A percentile compares a stretch with the other conserved stretches of the same genome.
These are phyloP conservation scores for Nilaparvata lugens DNA, from an alignment of 1,140 invertebrate genomes.

Conservation along the genomic window DNA sequence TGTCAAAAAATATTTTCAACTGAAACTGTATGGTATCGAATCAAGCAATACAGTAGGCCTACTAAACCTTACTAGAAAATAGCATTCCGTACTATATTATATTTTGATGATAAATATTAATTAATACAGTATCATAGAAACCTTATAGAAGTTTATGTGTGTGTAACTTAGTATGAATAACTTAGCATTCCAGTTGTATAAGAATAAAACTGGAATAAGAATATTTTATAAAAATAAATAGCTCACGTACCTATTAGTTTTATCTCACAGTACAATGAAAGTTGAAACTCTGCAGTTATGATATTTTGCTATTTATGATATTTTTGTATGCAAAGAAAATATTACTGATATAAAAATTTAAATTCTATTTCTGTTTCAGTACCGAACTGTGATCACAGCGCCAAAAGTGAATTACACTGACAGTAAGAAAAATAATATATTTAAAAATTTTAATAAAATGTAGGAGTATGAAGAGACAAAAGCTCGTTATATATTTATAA, in stretches of 20 bases:
- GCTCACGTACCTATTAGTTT: neutral
- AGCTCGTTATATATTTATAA: neutral
- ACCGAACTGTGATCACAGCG: neutral
- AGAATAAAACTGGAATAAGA: too few relatives aligned
- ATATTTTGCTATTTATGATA: neutral
- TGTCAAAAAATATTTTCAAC: neutral
- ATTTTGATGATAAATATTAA: neutral
- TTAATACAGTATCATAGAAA: too few relatives aligned
- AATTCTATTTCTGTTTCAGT: neutral
- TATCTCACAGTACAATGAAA: neutral
- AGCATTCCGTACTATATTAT: neutral
- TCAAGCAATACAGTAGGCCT: neutral
- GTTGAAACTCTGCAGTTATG: neutral
- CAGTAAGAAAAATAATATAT: too few relatives aligned
- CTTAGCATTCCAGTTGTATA: too few relatives aligned
- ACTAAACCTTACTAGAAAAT: neutral
- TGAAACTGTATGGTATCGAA: neutral
- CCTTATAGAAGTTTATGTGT: too few relatives aligned
- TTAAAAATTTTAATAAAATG: neutral
- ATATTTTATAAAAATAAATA: neutral
- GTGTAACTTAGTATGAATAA: too few relatives aligned
- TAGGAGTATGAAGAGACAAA: neutral
- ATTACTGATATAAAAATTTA: neutral
- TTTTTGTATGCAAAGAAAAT: neutral
- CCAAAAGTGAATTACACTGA: neutral